Evolutionary conservation across 2,797 vertebrate genomes (phyloP).

Genomic region (Threskiornis aethiopicus): DNA sequence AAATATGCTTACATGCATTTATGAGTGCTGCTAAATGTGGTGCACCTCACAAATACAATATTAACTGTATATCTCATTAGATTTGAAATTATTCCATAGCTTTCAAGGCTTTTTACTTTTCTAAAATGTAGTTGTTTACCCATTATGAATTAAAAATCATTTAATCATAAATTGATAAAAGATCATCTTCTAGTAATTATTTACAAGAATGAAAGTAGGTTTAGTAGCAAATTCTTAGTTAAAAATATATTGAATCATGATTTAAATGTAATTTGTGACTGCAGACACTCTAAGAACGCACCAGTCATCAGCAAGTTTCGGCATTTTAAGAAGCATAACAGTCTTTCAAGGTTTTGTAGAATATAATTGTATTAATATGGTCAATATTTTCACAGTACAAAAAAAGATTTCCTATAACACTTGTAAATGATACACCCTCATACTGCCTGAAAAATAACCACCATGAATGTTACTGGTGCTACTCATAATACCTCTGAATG

Average conservation of each 20-base stretch:
- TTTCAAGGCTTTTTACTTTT: not conserved
- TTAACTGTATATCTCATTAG: not conserved
- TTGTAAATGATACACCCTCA: not conserved
- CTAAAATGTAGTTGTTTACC: not conserved
- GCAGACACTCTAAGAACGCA: not conserved
- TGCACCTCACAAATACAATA: not conserved
- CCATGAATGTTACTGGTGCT: not conserved
- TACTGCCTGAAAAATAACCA: not conserved
- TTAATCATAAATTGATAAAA: not conserved
- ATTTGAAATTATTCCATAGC: not conserved
- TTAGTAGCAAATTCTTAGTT: not conserved
- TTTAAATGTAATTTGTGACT: not conserved
- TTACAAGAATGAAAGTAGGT: not conserved
- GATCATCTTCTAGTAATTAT: not conserved
- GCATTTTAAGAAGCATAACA: not conserved
- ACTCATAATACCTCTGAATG: not conserved
- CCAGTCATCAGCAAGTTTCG: not conserved
- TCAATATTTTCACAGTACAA: not conserved
- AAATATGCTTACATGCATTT: slow-evolving; percentile 3
- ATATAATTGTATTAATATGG: not conserved
- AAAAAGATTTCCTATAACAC: not conserved
- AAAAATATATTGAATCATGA: not conserved
- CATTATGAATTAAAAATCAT: not conserved
- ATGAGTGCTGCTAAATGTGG: slow-evolving; percentile 24
- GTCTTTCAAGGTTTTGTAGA: not conserved